phyloP scores from a whole-genome alignment of 2,113 vertebrate genomes.

The Oncorhynchus mykiss region DNA sequence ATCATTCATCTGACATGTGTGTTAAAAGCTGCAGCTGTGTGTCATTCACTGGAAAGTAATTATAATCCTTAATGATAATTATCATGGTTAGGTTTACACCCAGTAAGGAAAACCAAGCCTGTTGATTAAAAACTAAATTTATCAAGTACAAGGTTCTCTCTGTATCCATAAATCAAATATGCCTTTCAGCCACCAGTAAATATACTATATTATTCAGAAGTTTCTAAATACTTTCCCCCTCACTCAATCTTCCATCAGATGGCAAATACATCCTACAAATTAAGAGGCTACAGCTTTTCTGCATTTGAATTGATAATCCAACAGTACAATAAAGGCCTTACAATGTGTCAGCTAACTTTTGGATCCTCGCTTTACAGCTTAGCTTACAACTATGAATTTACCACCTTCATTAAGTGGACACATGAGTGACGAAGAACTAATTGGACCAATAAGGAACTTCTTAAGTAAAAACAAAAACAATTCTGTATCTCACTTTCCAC shows the following conservation, averaged over 20 bases:
- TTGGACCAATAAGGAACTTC: not conserved
- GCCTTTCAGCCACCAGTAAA: slow-evolving; percentile 34
- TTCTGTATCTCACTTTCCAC: no score
- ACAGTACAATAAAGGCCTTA: not conserved
- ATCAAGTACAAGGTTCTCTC: slow-evolving; percentile 3
- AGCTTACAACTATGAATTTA: no score
- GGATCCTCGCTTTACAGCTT: no score
- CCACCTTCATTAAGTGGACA: not conserved
- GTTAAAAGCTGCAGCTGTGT: slow-evolving; percentile 2
- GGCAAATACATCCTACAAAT: not conserved
- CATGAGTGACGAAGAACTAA: not conserved
- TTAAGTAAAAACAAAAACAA: no score
- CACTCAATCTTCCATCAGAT: not conserved
- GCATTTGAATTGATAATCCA: not conserved
- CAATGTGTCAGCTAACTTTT: not conserved
- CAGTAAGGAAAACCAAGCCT: not conserved
- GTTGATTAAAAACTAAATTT: not conserved
- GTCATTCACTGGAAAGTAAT: slow-evolving; percentile 20
- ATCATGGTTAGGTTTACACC: slow-evolving; percentile 13
- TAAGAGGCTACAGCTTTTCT: not conserved
- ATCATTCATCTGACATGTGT: no score
- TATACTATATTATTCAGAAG: not conserved
- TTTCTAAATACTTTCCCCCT: not conserved
- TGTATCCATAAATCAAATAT: slow-evolving; percentile 25
- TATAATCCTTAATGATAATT: slow-evolving; percentile 12